phyloP scores from a whole-genome alignment of 2,113 vertebrate species.

The Nothoprocta perdicaria region DNA sequence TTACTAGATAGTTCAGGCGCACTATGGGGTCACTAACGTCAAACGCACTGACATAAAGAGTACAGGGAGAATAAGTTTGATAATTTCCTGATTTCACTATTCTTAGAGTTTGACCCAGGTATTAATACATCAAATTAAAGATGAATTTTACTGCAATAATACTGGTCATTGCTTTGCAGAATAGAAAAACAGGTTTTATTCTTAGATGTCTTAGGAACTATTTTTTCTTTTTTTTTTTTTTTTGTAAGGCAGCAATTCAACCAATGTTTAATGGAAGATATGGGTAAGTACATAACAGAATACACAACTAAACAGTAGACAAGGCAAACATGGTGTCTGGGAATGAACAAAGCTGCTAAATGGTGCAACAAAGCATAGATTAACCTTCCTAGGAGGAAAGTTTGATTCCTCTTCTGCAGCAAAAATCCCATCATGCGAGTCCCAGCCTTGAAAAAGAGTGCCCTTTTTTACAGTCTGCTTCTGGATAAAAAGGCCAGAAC shows the following conservation, averaged over 20 bases:
- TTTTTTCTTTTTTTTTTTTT: too few species aligned
- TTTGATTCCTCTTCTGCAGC: neutral
- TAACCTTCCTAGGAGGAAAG: neutral
- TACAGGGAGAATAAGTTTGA: neutral
- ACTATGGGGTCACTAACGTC: neutral
- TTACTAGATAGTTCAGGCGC: neutral
- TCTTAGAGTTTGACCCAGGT: neutral
- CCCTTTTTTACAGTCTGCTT: neutral
- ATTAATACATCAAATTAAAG: neutral
- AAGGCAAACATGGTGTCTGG: neutral
- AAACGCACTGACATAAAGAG: neutral
- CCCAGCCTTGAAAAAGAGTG: neutral
- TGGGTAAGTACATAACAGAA: neutral
- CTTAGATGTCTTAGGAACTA: neutral
- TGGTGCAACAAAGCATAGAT: neutral
- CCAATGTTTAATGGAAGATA: neutral
- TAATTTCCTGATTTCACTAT: neutral
- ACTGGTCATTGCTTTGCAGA: neutral
- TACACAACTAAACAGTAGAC: neutral
- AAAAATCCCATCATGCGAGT: neutral
- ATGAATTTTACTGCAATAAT: neutral
- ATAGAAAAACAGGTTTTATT: neutral
- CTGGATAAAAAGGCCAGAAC: neutral
- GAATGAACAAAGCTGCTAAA: neutral
- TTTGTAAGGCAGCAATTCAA: neutral